phyloP scores from a whole-genome alignment of 2,113 vertebrate species.

The Balaenoptera acutorostrata region DNA sequence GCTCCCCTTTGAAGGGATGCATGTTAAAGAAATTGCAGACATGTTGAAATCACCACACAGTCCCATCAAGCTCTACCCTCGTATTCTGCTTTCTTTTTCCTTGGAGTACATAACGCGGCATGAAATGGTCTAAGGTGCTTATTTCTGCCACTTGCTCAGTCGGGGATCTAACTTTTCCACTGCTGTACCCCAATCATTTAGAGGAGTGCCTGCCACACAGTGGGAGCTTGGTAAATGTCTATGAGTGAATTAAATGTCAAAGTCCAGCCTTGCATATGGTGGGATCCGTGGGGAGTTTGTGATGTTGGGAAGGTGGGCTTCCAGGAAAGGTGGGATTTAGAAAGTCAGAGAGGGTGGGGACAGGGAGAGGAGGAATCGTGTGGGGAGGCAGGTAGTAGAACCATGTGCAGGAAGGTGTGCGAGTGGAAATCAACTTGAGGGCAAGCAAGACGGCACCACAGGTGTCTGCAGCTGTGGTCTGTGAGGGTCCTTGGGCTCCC shows the following conservation, averaged over 20 bases:
- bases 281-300: background rate
- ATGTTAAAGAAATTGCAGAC: accelerated
- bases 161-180: accelerated
- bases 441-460: accelerated
- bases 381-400: background rate
- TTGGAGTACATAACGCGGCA: accelerated
- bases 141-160: accelerated
- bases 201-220: accelerated
- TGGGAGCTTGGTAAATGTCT: accelerated
- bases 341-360: background rate
- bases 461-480: background rate
- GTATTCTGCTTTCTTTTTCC: accelerated
- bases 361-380: background rate
- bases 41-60: accelerated
- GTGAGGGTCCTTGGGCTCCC: background rate
- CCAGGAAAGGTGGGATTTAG: background rate
- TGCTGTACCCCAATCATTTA: background rate
- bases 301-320: background rate
- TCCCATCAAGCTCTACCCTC: accelerated
- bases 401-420: accelerated
- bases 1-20: background rate
- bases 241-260: accelerated
- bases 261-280: accelerated
- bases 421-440: accelerated
- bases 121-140: accelerated